phyloP scores from a whole-genome alignment of 2,888 invertebrate species.

The Platycheirus albimanus region DNA sequence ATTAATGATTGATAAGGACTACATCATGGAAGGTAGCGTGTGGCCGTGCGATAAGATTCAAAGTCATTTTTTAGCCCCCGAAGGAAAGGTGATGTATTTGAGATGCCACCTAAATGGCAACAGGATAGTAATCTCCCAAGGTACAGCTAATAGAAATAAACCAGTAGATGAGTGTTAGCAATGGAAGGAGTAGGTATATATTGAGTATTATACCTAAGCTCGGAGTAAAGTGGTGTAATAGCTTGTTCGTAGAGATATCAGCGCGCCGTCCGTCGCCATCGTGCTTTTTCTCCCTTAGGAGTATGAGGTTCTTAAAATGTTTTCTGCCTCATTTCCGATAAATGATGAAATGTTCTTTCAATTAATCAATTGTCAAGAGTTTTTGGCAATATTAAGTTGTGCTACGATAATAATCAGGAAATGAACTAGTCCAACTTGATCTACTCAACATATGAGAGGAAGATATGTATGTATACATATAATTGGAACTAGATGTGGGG shows the following conservation, averaged over 20 bases:
- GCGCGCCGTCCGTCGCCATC: neutral
- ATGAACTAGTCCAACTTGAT: slow-evolving; percentile 44
- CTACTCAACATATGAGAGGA: slow-evolving; percentile 27
- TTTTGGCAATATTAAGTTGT: slow-evolving; percentile 38
- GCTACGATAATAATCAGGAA: slow-evolving; percentile 63
- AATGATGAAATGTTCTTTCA: slow-evolving; percentile 65
- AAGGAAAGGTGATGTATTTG: slow-evolving; percentile 56
- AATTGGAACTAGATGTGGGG: neutral
- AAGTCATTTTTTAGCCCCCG: slow-evolving; percentile 45
- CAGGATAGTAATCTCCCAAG: slow-evolving; percentile 51
- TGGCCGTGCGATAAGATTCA: slow-evolving; percentile 61
- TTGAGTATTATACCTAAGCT: no score
- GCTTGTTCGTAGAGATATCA: slow-evolving; percentile 13
- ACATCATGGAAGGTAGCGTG: slow-evolving; percentile 46
- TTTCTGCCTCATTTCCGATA: slow-evolving; percentile 66
- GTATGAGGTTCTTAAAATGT: slow-evolving; percentile 37
- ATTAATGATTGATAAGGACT: slow-evolving; percentile 70
- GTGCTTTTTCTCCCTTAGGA: slow-evolving; percentile 1
- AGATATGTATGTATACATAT: no score
- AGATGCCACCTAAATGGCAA: slow-evolving; percentile 24
- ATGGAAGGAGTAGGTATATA: slow-evolving; percentile 21
- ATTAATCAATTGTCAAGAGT: slow-evolving; percentile 71
- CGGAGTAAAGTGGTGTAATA: slow-evolving; percentile 49
- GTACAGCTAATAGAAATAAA: slow-evolving; percentile 53
- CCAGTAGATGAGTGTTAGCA: neutral